phyloP scores from a whole-genome alignment of 2,113 vertebrate species.

The Mobula hypostoma region DNA sequence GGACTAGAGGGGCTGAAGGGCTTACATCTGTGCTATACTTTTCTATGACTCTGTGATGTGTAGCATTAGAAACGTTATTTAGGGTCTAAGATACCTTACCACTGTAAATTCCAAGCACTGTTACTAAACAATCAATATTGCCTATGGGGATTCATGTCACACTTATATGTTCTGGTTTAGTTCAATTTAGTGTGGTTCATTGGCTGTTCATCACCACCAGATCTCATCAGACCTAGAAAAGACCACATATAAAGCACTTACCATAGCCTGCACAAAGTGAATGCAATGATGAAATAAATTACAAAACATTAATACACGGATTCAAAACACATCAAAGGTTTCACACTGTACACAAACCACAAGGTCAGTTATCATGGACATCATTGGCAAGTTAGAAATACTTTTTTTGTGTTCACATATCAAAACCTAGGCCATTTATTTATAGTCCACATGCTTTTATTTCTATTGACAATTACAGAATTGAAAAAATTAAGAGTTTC shows the following conservation, averaged over 20 bases:
- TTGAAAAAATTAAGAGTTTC: neutral
- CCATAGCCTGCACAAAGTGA: conserved; percentile 37
- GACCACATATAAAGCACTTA: conserved; percentile 36
- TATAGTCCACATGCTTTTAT: neutral
- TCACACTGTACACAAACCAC: conserved; percentile 20
- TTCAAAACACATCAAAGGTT: conserved; percentile 21
- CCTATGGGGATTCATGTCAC: neutral
- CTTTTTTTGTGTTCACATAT: neutral
- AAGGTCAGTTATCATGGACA: conserved; percentile 32
- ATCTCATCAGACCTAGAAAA: conserved; percentile 12
- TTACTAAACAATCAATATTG: neutral
- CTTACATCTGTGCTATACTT: no score
- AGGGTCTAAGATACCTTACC: neutral
- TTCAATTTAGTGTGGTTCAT: conserved; percentile 27
- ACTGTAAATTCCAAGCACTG: neutral
- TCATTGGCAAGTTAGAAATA: neutral
- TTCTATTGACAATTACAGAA: neutral
- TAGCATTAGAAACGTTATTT: neutral
- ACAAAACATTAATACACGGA: conserved; percentile 35
- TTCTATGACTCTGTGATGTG: neutral
- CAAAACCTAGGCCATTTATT: neutral
- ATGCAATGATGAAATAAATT: conserved; percentile 38
- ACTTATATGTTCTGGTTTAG: neutral
- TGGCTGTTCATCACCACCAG: neutral
- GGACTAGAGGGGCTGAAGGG: no score